Evolutionary conservation across 2,797 vertebrate species (phyloP).

Genomic region (Chelonia mydas): DNA sequence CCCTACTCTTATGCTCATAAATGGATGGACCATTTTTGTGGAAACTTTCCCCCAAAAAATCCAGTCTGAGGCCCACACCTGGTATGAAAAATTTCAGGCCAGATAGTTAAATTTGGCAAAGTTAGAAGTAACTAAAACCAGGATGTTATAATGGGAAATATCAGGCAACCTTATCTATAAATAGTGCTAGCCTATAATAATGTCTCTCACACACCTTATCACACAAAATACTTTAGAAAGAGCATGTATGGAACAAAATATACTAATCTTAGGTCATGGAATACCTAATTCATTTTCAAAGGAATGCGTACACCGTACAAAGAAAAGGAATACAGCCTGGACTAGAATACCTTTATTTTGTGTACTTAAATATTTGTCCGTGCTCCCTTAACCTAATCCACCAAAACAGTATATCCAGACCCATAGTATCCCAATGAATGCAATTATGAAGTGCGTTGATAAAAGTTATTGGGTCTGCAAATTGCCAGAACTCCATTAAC

Average conservation of each 20-base stretch:
- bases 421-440: accelerated
- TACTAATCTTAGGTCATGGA: not conserved
- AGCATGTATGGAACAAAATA: not conserved
- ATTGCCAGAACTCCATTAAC: not conserved
- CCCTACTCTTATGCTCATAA: accelerated
- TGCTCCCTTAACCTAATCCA: not conserved
- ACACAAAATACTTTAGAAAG: not conserved
- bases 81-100: conserved; percentile 7
- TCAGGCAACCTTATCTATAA: not conserved
- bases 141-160: not conserved
- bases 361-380: not conserved
- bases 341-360: not conserved
- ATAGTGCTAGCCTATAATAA: accelerated
- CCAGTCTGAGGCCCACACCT: not conserved
- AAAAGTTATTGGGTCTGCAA: not conserved
- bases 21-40: not conserved
- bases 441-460: not conserved
- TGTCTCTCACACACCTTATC: not conserved
- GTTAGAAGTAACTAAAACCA: not conserved
- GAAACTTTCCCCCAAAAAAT: not conserved
- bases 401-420: not conserved
- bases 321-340: not conserved
- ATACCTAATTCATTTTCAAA: not conserved
- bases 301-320: not conserved
- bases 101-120: accelerated